Percentiles rank a stretch among this genome's conserved stretches.
Conservation (phyloP, 35 echinoderm and acorn worm genomes). For the Apostichopus japonicus region DNA sequence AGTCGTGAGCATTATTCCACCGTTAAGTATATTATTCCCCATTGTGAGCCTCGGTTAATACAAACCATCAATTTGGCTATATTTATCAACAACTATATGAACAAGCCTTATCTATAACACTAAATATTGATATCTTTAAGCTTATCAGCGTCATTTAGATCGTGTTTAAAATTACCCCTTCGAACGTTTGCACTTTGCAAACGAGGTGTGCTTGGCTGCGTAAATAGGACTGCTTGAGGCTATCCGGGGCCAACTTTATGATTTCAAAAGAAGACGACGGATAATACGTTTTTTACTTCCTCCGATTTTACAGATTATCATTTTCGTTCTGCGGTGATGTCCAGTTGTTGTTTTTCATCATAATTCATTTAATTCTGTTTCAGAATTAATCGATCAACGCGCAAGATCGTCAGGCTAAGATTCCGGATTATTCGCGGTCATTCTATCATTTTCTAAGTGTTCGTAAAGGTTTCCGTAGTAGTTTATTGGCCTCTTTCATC, state of each 20-base stretch:
- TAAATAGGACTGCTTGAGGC: conserved; percentile 37
- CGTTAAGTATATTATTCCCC: too few species aligned
- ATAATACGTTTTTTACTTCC: background rate
- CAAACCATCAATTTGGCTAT: background rate
- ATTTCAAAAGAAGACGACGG: background rate
- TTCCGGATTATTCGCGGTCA: background rate
- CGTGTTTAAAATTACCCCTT: conserved; percentile 51
- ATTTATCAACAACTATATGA: conserved; percentile 21
- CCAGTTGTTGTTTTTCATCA: background rate
- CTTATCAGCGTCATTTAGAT: conserved; percentile 28
- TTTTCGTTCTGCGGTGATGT: background rate
- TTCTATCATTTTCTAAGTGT: background rate
- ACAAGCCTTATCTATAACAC: conserved; percentile 37
- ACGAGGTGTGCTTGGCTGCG: conserved; percentile 36
- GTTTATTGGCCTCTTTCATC: background rate
- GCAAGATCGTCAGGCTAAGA: background rate
- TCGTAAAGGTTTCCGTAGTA: background rate
- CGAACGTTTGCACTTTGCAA: conserved; percentile 24
- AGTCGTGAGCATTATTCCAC: too few species aligned
- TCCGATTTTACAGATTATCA: background rate
- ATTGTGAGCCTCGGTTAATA: background rate
- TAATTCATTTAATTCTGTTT: background rate
- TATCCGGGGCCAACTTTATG: conserved; percentile 18
- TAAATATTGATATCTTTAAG: conserved; percentile 40
- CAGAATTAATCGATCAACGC: background rate